A percentile compares a stretch with the other conserved stretches of the same genome.
phyloP scores from a whole-genome alignment of 1,140 invertebrate species.

The Micrasema longulum region DNA sequence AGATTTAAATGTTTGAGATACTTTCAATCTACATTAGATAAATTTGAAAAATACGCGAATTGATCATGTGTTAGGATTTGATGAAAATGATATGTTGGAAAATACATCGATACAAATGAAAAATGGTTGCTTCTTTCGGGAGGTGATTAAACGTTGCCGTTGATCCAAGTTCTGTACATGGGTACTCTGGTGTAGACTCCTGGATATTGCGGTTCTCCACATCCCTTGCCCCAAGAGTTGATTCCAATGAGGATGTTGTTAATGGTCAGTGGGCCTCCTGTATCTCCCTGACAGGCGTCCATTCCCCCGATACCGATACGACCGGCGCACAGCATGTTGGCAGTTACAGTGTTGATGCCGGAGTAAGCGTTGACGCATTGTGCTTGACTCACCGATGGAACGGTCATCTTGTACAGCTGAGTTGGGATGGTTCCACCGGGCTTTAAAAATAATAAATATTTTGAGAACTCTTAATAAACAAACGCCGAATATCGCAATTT shows the following conservation, averaged over 20 bases:
- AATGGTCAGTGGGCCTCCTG: slow-evolving; percentile 69
- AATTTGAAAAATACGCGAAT: too few relatives aligned
- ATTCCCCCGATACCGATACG: slow-evolving; percentile 58
- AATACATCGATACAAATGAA: too few relatives aligned
- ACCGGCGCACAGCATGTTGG: slow-evolving; percentile 81
- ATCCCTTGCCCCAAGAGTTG: slow-evolving; percentile 71
- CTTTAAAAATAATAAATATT: slow-evolving; percentile 16
- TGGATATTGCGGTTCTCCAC: slow-evolving; percentile 70
- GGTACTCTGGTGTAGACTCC: slow-evolving; percentile 75
- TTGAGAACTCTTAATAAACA: too few relatives aligned
- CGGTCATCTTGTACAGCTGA: slow-evolving; percentile 58
- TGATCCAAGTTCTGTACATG: slow-evolving; percentile 65
- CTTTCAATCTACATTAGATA: too few relatives aligned
- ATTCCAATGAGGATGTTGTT: slow-evolving; percentile 67
- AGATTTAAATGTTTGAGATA: too few relatives aligned
- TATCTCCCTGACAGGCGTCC: slow-evolving; percentile 70
- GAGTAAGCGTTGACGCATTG: slow-evolving; percentile 57
- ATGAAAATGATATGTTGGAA: too few relatives aligned
- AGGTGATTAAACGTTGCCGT: slow-evolving; percentile 39
- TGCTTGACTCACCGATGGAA: slow-evolving; percentile 58
- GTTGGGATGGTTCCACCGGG: slow-evolving; percentile 52
- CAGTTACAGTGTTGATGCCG: slow-evolving; percentile 62
- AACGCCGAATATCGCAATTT: too few relatives aligned
- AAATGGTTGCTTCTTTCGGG: too few relatives aligned
- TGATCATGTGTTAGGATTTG: too few relatives aligned